Base-by-base conservation (phyloP, 2,797 vertebrate species). In the Pseudocheirus occidentalis region DNA sequence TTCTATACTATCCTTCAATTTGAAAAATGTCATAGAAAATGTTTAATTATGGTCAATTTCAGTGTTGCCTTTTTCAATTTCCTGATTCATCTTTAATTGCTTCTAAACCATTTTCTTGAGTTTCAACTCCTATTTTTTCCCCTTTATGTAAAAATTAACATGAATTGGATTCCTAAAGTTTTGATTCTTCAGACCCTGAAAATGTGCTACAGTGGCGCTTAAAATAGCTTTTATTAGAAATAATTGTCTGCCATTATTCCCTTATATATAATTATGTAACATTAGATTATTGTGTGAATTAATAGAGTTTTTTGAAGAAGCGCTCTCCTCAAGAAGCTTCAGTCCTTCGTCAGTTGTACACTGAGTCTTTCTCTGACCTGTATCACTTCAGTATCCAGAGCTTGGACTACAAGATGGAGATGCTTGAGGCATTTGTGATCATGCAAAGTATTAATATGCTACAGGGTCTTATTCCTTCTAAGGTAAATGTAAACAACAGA, bases 381-480 rank as follows among this genome's bases (percentile, higher is more conserved):
- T 99, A 99, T 89, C 97, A 94, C 95, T 99, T 99, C 98, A 99
- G 99, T 55, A 52, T 99, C 92, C 99, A 99, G 98, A 99, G 98
- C 59, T 97, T 99, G 66, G 99, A 99, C 90, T 98, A 98, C 95
- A 99, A 99, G 98, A 99, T 99, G 97, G 99, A 99, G 95, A 98
- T 99, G 98, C 59, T 99, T 21, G 99, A 99, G 97, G 99, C 99
- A 94, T 99, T 99, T 98, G 99, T 99, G 94, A 99, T 99, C 97
- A 99, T 98, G 98, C 99, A 99, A 97, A 99, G 99, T 98, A 99
- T 99, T 97, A 99, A 99, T 97, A 99, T 99, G 99, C 99, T 99
- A 28, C 99, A 99, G 96, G 99, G 99, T 31, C 99, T 99, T 96
- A 99, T 99, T 94, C 99, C 99, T 29, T 96, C 97, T 4, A 99